A percentile compares a stretch with the other conserved stretches of the same genome.
These are phyloP conservation scores for Terrapene triunguis DNA, from an alignment of 2,113 vertebrate genomes.

Conservation along the genomic window DNA sequence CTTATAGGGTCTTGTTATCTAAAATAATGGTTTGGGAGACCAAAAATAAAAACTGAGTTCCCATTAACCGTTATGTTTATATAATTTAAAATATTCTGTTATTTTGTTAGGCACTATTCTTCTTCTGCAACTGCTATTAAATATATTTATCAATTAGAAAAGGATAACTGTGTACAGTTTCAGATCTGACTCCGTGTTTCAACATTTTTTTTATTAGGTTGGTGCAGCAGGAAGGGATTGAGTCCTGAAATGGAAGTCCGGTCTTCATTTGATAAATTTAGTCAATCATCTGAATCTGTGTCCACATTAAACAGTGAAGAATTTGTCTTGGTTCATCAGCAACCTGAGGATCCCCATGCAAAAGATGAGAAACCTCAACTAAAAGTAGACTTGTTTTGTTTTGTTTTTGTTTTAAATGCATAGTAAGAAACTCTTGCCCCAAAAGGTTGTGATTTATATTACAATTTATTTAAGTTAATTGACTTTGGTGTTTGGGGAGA, in stretches of 20 bases:
- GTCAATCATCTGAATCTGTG: slow-evolving; percentile 88
- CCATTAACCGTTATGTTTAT: background rate
- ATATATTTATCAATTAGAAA: slow-evolving; percentile 10
- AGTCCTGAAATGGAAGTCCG: slow-evolving; percentile 89
- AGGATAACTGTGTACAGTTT: background rate
- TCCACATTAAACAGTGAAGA: slow-evolving; percentile 92
- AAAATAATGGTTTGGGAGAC: background rate
- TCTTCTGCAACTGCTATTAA: background rate
- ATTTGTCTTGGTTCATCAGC: slow-evolving; percentile 91
- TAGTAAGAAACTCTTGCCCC: background rate
- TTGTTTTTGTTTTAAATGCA: background rate
- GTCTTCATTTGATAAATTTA: slow-evolving; percentile 87
- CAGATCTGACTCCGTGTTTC: background rate
- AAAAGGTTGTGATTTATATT: slow-evolving; percentile 47
- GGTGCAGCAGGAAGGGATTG: slow-evolving; percentile 67
- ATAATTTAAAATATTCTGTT: background rate
- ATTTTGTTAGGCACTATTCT: background rate
- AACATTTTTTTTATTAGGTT: slow-evolving; percentile 29
- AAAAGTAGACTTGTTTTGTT: slow-evolving; percentile 81
- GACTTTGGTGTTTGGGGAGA: background rate
- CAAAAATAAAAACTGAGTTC: too few species aligned
- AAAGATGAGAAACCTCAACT: slow-evolving; percentile 87
- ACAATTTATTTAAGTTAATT: background rate
- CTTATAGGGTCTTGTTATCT: background rate
- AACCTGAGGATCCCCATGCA: slow-evolving; percentile 81